These are phyloP conservation scores for Lasioglossum albipes DNA, from an alignment of 1,140 invertebrate species.

Conservation along the genomic window DNA sequence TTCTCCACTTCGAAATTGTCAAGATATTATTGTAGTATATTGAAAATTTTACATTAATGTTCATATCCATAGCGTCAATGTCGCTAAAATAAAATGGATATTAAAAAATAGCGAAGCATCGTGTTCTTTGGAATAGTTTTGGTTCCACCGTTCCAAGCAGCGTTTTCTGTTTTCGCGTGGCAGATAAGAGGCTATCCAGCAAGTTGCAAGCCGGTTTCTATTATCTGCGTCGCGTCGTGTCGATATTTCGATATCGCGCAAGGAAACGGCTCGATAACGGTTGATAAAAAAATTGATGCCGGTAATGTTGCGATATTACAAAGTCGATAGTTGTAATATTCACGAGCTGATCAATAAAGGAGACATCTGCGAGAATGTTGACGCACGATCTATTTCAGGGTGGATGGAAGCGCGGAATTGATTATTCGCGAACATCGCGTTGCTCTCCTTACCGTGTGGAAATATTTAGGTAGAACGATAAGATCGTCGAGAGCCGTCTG, in stretches of 20 bases:
- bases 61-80: too few species aligned
- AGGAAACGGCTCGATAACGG: neutral
- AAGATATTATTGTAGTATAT: too few species aligned
- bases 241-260: neutral
- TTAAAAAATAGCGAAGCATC: too few species aligned
- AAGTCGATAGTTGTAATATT: neutral
- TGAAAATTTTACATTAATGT: too few species aligned
- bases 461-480: constrained; percentile 19
- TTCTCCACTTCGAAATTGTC: neutral
- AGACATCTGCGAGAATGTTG: neutral
- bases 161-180: too few species aligned
- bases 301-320: neutral
- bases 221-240: neutral
- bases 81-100: too few species aligned
- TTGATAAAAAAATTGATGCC: neutral
- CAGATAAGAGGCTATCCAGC: neutral
- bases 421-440: neutral
- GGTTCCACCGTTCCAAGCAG: too few species aligned
- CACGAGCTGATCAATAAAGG: neutral
- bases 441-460: neutral
- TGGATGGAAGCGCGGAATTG: neutral
- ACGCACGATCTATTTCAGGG: neutral
- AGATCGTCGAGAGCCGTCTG: constrained; percentile 10
- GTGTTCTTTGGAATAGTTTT: too few species aligned
- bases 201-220: neutral